phyloP scores from a whole-genome alignment of 2,888 invertebrate species.

The Lysandra bellargus region DNA sequence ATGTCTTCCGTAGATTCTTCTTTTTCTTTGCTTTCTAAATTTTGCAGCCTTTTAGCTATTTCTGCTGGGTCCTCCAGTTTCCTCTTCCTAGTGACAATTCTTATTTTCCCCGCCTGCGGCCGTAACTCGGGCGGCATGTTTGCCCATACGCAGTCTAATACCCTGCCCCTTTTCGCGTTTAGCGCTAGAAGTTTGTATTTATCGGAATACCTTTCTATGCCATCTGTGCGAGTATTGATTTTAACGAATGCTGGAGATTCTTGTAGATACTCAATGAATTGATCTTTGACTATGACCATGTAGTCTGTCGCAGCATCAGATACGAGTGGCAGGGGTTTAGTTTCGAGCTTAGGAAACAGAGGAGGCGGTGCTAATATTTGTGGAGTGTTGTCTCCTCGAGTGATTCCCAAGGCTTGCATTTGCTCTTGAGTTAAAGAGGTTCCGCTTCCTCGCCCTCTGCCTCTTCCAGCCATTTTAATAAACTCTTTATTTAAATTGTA shows the following conservation, averaged over 20 bases:
- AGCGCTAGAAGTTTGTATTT: conserved; percentile 76
- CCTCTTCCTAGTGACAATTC: conserved; percentile 56
- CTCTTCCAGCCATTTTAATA: conserved; percentile 65
- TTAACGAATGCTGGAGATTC: conserved; percentile 83
- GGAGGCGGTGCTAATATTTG: conserved; percentile 80
- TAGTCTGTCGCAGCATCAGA: conserved; percentile 83
- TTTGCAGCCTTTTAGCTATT: conserved; percentile 79
- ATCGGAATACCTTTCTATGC: conserved; percentile 81
- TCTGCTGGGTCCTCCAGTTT: conserved; percentile 64
- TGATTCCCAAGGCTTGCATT: conserved; percentile 78
- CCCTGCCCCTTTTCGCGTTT: conserved; percentile 69
- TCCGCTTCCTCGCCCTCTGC: conserved; percentile 76
- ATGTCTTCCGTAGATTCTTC: conserved; percentile 72
- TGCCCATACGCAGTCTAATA: conserved; percentile 79
- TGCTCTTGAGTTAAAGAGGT: conserved; percentile 80
- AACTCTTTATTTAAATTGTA: not conserved
- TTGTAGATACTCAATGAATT: conserved; percentile 85
- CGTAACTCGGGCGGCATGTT: conserved; percentile 83
- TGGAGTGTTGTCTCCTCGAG: conserved; percentile 77
- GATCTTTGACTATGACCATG: conserved; percentile 85
- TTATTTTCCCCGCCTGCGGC: conserved; percentile 71
- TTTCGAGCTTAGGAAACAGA: conserved; percentile 81
- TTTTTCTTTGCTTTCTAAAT: conserved; percentile 84
- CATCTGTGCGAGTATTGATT: conserved; percentile 69
- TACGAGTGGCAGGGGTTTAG: conserved; percentile 76